Evolutionary conservation across 2,888 invertebrate species (phyloP).

Genomic region (Galeruca laticollis): DNA sequence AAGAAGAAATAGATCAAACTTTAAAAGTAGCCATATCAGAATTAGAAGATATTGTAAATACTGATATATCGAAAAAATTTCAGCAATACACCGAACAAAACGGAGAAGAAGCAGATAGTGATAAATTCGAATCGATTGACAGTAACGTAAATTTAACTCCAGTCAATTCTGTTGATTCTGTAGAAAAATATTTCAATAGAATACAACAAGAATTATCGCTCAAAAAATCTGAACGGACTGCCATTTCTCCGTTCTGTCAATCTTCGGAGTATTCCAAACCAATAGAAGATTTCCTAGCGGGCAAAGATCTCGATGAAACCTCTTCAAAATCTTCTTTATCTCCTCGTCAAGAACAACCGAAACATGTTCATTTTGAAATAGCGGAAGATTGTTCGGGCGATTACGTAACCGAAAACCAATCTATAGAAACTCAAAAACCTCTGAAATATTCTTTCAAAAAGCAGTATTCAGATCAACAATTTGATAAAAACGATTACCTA

Average conservation of each 20-base stretch:
- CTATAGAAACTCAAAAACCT: neutral
- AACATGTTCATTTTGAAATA: neutral
- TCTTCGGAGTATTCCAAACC: neutral
- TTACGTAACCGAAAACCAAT: neutral
- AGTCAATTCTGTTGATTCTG: neutral
- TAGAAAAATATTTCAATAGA: slow-evolving; percentile 8
- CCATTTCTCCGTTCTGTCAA: neutral
- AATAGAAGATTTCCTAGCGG: slow-evolving; percentile 11
- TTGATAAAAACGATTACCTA: slow-evolving; percentile 10
- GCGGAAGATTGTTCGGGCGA: slow-evolving; percentile 8
- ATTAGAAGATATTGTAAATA: slow-evolving; percentile 38
- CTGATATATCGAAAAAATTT: slow-evolving; percentile 16
- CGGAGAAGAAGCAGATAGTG: neutral
- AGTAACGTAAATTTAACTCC: neutral
- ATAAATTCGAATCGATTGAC: no score
- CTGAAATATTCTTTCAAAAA: slow-evolving; percentile 7
- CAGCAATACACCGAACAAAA: neutral
- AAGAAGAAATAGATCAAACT: slow-evolving; percentile 34
- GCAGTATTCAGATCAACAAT: neutral
- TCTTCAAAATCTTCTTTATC: slow-evolving; percentile 6
- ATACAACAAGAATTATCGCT: neutral
- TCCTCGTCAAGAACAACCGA: neutral
- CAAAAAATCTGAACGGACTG: neutral
- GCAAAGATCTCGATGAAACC: slow-evolving; percentile 1
- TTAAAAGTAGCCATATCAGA: slow-evolving; percentile 39